A percentile compares a stretch with the other conserved stretches of the same genome.
Evolutionary conservation across 2,888 invertebrate genomes (phyloP).

Genomic region (Barypeithes pellucidus): DNA sequence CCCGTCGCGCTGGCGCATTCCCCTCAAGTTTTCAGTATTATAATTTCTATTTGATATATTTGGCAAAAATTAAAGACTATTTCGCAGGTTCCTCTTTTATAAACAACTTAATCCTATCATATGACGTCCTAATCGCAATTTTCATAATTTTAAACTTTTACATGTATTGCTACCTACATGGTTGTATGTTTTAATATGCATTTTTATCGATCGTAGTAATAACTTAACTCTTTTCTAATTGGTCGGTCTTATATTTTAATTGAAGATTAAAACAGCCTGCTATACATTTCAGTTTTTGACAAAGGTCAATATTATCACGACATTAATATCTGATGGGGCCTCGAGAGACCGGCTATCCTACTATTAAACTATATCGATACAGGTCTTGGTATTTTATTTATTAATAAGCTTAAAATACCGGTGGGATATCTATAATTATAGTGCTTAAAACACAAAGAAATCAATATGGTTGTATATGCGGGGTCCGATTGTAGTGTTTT

Average conservation of each 20-base stretch:
- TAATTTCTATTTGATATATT: too few species aligned
- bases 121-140: too few species aligned
- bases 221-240: conserved; percentile 52
- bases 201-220: conserved; percentile 50
- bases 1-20: too few species aligned
- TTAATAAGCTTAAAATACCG: conserved; percentile 52
- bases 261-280: conserved; percentile 51
- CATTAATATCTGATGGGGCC: conserved; percentile 53
- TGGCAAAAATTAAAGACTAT: too few species aligned
- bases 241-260: conserved; percentile 55
- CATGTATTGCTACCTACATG: too few species aligned
- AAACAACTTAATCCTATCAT: too few species aligned
- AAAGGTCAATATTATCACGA: conserved; percentile 55
- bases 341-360: conserved; percentile 45
- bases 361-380: conserved; percentile 53
- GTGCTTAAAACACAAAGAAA: conserved; percentile 20
- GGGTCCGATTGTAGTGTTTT: background rate
- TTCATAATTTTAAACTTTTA: too few species aligned
- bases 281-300: conserved; percentile 54
- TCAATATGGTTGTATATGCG: conserved; percentile 26
- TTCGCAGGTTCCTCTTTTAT: too few species aligned
- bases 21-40: too few species aligned
- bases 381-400: conserved; percentile 47
- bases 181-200: conserved; percentile 42
- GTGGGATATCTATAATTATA: conserved; percentile 43